These are phyloP conservation scores for Mustelus asterias DNA, from an alignment of 2,113 vertebrate species.

Conservation along the genomic window DNA sequence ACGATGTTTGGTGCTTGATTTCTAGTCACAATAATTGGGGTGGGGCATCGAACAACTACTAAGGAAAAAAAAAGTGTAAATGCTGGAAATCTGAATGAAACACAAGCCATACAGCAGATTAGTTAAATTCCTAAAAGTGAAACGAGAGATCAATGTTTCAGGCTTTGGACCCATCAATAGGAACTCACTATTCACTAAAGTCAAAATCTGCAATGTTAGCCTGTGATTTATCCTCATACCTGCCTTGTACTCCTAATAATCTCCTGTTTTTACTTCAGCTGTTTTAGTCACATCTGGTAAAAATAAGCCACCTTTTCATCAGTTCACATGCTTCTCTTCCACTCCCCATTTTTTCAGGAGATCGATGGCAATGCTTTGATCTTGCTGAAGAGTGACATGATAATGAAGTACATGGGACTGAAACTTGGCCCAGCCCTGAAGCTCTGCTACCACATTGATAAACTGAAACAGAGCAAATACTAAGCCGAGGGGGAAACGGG, in stretches of 20 bases:
- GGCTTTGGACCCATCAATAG: neutral
- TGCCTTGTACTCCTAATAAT: neutral
- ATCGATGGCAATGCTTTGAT: slow-evolving; percentile 89
- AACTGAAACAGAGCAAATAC: slow-evolving; percentile 82
- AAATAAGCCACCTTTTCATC: neutral
- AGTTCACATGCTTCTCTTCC: slow-evolving; percentile 40
- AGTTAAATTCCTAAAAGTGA: neutral
- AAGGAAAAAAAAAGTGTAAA: neutral
- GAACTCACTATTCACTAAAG: neutral
- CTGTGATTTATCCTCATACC: neutral
- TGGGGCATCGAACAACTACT: neutral
- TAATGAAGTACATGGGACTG: slow-evolving; percentile 97
- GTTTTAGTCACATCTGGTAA: neutral
- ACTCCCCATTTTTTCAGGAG: slow-evolving; percentile 64
- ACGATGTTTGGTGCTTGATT: neutral
- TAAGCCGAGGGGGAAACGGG: slow-evolving; percentile 48
- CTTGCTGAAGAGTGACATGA: slow-evolving; percentile 90
- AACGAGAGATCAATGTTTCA: neutral
- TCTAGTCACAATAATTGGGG: neutral
- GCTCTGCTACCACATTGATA: slow-evolving; percentile 94
- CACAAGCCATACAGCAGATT: neutral
- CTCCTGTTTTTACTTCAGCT: neutral
- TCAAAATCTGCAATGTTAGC: neutral
- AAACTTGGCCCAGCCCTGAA: slow-evolving; percentile 92
- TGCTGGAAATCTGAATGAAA: neutral